These are phyloP conservation scores for Sipha maydis DNA, from an alignment of 2,888 invertebrate genomes.

Conservation along the genomic window DNA sequence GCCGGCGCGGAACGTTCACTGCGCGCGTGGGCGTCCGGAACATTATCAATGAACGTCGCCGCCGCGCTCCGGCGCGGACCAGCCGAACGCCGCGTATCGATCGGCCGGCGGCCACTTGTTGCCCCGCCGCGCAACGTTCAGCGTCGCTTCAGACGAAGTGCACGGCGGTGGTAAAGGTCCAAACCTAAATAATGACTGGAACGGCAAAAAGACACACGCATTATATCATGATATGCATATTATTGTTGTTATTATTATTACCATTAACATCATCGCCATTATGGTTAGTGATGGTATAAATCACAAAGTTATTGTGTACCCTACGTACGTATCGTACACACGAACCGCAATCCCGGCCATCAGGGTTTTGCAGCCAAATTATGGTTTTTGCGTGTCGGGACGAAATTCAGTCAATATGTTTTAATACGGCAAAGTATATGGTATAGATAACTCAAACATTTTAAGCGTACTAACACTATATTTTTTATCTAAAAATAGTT, in stretches of 20 bases:
- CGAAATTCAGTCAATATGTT: too few relatives aligned
- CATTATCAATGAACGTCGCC: slow-evolving; percentile 52
- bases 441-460: too few relatives aligned
- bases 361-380: too few relatives aligned
- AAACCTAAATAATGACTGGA: background rate
- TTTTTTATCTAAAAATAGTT: too few relatives aligned
- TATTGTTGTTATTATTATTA: background rate
- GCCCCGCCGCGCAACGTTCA: slow-evolving; percentile 19
- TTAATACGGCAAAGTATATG: too few relatives aligned
- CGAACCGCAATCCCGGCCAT: too few relatives aligned
- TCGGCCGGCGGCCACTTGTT: slow-evolving; percentile 44
- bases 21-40: slow-evolving; percentile 47
- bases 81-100: slow-evolving; percentile 16
- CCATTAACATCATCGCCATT: background rate
- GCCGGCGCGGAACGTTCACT: background rate
- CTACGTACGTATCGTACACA: too few relatives aligned
- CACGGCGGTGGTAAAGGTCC: background rate
- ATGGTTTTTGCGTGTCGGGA: too few relatives aligned
- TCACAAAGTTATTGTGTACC: background rate
- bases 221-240: background rate
- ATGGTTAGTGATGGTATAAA: background rate
- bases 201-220: too few relatives aligned
- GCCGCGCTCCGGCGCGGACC: background rate
- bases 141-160: background rate
- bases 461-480: too few relatives aligned